Percentiles rank a stretch among this genome's conserved stretches.
These are phyloP conservation scores for Pseudomyrmex dendroicus DNA, from an alignment of 1,140 invertebrate genomes.

Conservation along the genomic window DNA sequence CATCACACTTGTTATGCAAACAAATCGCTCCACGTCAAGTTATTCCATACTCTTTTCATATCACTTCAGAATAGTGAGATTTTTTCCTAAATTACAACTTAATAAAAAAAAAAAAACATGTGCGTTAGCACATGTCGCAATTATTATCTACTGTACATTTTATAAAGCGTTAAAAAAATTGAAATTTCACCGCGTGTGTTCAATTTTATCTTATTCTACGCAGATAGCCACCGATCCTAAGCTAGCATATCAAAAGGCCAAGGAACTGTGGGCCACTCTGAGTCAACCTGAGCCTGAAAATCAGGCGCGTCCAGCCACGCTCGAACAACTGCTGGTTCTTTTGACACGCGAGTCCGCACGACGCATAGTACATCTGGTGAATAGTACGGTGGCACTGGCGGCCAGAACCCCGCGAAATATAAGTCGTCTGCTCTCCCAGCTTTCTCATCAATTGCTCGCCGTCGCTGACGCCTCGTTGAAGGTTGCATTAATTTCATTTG, in stretches of 20 bases:
- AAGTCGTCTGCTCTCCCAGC: slow-evolving; percentile 69
- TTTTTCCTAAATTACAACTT: too few relatives aligned
- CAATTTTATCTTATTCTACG: slow-evolving; percentile 5
- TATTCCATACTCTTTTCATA: too few relatives aligned
- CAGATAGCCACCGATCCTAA: slow-evolving; percentile 92
- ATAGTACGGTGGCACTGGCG: slow-evolving; percentile 87
- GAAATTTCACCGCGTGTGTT: neutral
- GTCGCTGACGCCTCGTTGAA: slow-evolving; percentile 77
- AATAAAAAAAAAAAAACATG: too few relatives aligned
- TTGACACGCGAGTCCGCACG: slow-evolving; percentile 90
- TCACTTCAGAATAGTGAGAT: too few relatives aligned
- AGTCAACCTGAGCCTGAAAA: slow-evolving; percentile 93
- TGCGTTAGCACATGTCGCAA: too few relatives aligned
- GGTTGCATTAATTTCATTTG: slow-evolving; percentile 66
- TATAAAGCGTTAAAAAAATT: neutral
- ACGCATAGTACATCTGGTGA: slow-evolving; percentile 90
- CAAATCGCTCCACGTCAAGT: neutral
- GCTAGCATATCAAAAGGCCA: slow-evolving; percentile 89
- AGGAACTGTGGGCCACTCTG: slow-evolving; percentile 89
- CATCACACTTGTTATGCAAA: neutral
- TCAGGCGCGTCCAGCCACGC: slow-evolving; percentile 90
- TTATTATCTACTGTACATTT: neutral
- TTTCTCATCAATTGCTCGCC: slow-evolving; percentile 78
- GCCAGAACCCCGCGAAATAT: slow-evolving; percentile 85
- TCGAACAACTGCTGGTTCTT: slow-evolving; percentile 91